A percentile compares a stretch with the other conserved stretches of the same genome.
Evolutionary conservation across 1,140 invertebrate genomes (phyloP).

Genomic region (Caenorhabditis latens): DNA sequence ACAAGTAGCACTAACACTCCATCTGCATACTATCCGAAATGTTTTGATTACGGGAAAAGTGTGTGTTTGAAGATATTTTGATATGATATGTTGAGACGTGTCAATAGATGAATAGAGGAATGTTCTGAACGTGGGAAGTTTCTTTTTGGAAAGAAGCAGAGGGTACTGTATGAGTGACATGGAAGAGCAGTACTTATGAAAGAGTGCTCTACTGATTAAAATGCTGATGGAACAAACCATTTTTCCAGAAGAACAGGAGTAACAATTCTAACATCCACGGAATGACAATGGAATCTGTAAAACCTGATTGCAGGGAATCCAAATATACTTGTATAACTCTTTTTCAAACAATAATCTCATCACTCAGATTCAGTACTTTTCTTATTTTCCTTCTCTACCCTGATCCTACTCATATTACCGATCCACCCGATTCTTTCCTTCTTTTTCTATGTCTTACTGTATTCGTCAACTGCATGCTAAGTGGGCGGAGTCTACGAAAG

Average conservation of each 20-base stretch:
- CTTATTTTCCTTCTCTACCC: not conserved
- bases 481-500: conserved; percentile 1
- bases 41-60: conserved; percentile 1
- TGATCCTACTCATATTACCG: not conserved
- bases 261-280: too few species aligned
- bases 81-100: not conserved
- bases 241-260: too few species aligned
- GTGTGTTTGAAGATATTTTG: not conserved
- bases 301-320: too few species aligned
- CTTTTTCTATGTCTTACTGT: not conserved
- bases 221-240: too few species aligned
- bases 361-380: not conserved
- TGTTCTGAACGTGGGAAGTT: not conserved
- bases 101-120: not conserved
- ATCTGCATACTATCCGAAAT: conserved; percentile 5
- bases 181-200: too few species aligned
- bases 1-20: conserved; percentile 4
- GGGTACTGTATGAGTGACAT: too few species aligned
- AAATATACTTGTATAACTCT: too few species aligned
- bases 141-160: too few species aligned
- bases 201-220: too few species aligned
- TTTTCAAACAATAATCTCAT: not conserved
- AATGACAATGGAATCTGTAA: too few species aligned
- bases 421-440: not conserved
- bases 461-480: not conserved